Conservation (phyloP, 2,888 invertebrate genomes). For the Chloroclysta siterata region DNA sequence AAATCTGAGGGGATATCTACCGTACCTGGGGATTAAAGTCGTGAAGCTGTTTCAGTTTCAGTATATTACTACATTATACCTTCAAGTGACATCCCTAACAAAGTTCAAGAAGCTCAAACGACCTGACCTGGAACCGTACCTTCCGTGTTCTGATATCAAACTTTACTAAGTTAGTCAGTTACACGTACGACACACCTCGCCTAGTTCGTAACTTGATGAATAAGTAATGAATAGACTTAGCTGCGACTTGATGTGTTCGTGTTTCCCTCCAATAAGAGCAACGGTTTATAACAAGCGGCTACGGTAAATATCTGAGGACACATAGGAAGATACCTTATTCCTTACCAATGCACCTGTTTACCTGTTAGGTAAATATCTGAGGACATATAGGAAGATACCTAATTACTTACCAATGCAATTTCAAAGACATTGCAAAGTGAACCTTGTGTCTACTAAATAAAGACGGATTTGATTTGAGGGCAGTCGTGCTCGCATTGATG, state of each 20-base stretch:
- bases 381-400: too few relatives aligned
- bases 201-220: slow-evolving; percentile 31
- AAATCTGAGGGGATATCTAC: too few relatives aligned
- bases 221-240: slow-evolving; percentile 26
- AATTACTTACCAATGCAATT: too few relatives aligned
- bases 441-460: too few relatives aligned
- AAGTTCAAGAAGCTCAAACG: slow-evolving; percentile 1
- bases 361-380: too few relatives aligned
- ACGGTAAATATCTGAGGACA: not conserved
- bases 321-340: not conserved
- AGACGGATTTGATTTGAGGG: too few relatives aligned
- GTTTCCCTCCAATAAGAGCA: slow-evolving; percentile 13
- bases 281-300: not conserved
- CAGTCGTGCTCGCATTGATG: too few relatives aligned
- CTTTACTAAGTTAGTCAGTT: slow-evolving; percentile 16
- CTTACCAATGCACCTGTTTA: too few relatives aligned
- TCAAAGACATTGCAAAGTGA: too few relatives aligned
- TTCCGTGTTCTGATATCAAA: slow-evolving; percentile 13
- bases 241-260: slow-evolving; percentile 13
- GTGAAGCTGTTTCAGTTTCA: too few relatives aligned
- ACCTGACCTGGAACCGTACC: slow-evolving; percentile 6
- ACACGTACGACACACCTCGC: slow-evolving; percentile 23
- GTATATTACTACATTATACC: too few relatives aligned
- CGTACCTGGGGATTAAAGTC: too few relatives aligned
- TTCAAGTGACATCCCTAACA: slow-evolving; percentile 1